Conservation (phyloP, 2,113 vertebrate species). For the Planiliza haematocheilus region DNA sequence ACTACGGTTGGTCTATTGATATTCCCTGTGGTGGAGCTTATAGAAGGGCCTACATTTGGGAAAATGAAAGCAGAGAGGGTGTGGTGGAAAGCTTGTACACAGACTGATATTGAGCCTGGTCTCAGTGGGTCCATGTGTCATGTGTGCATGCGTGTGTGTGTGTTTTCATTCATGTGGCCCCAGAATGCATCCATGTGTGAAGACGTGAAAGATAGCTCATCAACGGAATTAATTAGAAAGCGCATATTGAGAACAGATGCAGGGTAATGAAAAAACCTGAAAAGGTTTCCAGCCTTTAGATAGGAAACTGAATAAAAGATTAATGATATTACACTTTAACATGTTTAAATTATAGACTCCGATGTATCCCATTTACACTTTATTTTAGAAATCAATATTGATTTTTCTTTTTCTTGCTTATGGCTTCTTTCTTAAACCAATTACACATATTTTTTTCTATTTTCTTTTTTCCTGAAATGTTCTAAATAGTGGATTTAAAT, state of each 20-base stretch:
- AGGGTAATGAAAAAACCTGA: constrained; percentile 8
- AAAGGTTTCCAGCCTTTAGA: constrained; percentile 11
- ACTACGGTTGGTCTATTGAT: constrained; percentile 75
- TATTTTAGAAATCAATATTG: constrained; percentile 38
- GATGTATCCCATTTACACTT: constrained; percentile 6
- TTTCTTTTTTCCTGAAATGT: neutral
- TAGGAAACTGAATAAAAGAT: constrained; percentile 21
- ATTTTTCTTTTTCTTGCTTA: constrained; percentile 25
- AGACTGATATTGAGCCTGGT: constrained; percentile 63
- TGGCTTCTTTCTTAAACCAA: neutral
- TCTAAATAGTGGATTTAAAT: no score
- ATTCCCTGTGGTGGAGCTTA: constrained; percentile 72
- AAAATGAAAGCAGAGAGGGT: constrained; percentile 70
- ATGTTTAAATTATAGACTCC: constrained; percentile 27
- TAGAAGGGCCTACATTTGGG: constrained; percentile 63
- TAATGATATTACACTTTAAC: constrained; percentile 29
- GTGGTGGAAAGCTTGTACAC: constrained; percentile 55
- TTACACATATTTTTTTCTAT: no score
- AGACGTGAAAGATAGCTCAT: constrained; percentile 21
- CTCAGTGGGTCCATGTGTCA: constrained; percentile 37
- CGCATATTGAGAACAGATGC: constrained; percentile 15
- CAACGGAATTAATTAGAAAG: constrained; percentile 29
- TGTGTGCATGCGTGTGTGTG: constrained; percentile 30
- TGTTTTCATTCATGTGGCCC: constrained; percentile 30
- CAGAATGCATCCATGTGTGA: constrained; percentile 22